Conservation (phyloP, 2,888 invertebrate species). For the Mythimna vitellina region DNA sequence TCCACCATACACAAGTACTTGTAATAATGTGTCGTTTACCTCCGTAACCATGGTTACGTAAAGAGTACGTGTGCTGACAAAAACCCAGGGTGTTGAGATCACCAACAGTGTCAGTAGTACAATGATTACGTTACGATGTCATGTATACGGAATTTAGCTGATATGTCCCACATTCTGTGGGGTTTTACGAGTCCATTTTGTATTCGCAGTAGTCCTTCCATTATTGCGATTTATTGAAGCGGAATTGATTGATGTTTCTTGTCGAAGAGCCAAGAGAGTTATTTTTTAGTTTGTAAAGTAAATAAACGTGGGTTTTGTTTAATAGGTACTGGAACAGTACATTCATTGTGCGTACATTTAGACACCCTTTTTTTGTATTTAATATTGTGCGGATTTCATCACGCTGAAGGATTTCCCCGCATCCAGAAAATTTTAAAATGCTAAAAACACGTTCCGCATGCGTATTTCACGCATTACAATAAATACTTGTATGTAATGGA, state of each 20-base stretch:
- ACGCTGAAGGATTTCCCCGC: too few relatives aligned
- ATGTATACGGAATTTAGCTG: slow-evolving; percentile 49
- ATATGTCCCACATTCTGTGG: slow-evolving; percentile 45
- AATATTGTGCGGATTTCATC: too few relatives aligned
- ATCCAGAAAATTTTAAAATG: too few relatives aligned
- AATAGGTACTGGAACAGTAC: too few relatives aligned
- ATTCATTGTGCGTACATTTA: too few relatives aligned
- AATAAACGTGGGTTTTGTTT: not conserved
- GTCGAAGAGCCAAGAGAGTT: not conserved
- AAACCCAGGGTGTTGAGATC: slow-evolving; percentile 50
- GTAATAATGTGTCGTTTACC: slow-evolving; percentile 36
- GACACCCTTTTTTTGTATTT: too few relatives aligned
- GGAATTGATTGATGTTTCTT: slow-evolving; percentile 39
- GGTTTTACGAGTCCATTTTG: slow-evolving; percentile 40
- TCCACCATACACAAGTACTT: slow-evolving; percentile 37
- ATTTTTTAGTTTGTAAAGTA: not conserved
- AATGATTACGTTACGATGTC: slow-evolving; percentile 44
- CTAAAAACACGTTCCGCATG: too few relatives aligned
- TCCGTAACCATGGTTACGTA: slow-evolving; percentile 42
- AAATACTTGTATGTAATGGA: too few relatives aligned
- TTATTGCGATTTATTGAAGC: slow-evolving; percentile 39
- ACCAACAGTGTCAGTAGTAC: slow-evolving; percentile 50
- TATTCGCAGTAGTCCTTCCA: slow-evolving; percentile 25
- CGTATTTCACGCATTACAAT: too few relatives aligned
- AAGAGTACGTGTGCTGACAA: slow-evolving; percentile 41